Evolutionary conservation across 2,888 invertebrate species (phyloP).

Genomic region (Nomada hirtipes): DNA sequence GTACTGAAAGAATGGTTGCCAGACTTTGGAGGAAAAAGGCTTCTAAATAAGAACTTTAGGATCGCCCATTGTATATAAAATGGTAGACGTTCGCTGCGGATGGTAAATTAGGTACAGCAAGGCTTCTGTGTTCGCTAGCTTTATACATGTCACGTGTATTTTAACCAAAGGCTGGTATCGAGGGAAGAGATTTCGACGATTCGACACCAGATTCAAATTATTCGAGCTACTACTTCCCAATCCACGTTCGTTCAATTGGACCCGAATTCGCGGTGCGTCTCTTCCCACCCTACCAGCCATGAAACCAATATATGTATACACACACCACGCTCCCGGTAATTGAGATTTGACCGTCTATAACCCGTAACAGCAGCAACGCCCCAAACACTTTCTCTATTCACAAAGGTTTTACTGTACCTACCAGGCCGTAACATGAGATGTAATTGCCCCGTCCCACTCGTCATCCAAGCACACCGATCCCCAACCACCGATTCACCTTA

Average conservation of each 20-base stretch:
- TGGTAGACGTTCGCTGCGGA: conserved; percentile 19
- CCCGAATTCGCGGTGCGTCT: no score
- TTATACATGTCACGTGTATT: conserved; percentile 3
- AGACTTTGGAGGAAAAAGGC: background rate
- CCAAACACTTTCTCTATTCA: background rate
- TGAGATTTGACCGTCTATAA: background rate
- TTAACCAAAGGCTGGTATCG: background rate
- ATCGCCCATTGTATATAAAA: conserved; percentile 16
- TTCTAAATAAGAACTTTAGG: conserved; percentile 10
- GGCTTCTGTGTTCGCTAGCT: conserved; percentile 43
- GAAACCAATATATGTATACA: no score
- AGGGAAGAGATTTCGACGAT: background rate
- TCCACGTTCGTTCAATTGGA: no score
- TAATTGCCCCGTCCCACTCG: conserved; percentile 17
- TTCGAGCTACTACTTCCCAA: no score
- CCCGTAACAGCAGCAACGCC: background rate
- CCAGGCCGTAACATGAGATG: conserved; percentile 14
- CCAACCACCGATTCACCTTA: conserved; percentile 45
- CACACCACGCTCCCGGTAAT: background rate
- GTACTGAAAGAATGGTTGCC: no score
- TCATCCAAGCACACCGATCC: conserved; percentile 30
- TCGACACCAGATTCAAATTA: no score
- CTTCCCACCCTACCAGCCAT: no score
- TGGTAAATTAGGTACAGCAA: conserved; percentile 44
- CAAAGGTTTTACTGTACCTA: conserved; percentile 43